Percentiles rank a stretch among this genome's conserved stretches.
Conservation (phyloP, 2,888 invertebrate genomes). For the Limnephilus lunatus region DNA sequence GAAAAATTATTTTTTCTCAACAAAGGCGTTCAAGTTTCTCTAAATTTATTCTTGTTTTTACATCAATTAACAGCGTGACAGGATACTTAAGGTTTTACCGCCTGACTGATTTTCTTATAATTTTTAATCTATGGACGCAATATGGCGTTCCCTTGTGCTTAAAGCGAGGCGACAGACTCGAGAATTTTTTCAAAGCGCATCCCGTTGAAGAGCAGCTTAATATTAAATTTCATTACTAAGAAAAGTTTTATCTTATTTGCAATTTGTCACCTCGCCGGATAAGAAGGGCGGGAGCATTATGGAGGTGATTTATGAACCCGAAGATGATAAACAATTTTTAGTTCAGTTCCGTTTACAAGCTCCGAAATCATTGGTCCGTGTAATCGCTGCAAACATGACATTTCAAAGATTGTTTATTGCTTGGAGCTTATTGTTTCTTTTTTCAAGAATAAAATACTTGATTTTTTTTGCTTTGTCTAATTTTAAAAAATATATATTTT, state of each 20-base stretch:
- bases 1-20: neutral
- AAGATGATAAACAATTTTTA: constrained; percentile 25
- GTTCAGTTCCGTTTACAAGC: neutral
- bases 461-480: neutral
- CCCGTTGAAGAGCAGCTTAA: neutral
- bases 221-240: constrained; percentile 15
- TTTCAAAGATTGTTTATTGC: neutral
- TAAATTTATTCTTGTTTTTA: neutral
- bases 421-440: neutral
- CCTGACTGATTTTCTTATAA: neutral
- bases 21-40: neutral
- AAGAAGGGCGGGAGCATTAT: neutral
- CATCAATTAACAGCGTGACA: neutral
- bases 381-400: neutral
- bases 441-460: neutral
- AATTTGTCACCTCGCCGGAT: constrained; percentile 11
- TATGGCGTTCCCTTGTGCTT: neutral
- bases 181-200: neutral
- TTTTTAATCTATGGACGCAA: constrained; percentile 2
- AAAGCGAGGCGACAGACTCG: neutral
- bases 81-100: neutral
- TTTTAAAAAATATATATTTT: neutral
- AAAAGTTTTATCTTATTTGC: constrained; percentile 10
- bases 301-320: constrained; percentile 18
- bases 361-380: neutral